These are phyloP conservation scores for Dromas ardeola DNA, from an alignment of 2,113 vertebrate species.

Conservation along the genomic window DNA sequence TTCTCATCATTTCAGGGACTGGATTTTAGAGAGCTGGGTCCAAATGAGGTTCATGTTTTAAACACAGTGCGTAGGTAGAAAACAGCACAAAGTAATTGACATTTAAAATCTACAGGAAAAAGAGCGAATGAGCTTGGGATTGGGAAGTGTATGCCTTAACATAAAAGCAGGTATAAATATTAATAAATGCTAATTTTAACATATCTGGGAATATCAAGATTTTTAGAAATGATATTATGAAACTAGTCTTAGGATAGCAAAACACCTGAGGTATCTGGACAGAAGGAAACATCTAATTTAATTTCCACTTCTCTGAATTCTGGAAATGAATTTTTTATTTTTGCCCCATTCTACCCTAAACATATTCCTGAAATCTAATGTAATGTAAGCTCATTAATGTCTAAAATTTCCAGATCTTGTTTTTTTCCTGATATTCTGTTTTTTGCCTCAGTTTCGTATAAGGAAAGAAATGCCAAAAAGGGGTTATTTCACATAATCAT, in stretches of 20 bases:
- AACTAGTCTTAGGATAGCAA: background rate
- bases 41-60: background rate
- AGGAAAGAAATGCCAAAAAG: background rate
- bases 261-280: background rate
- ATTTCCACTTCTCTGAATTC: background rate
- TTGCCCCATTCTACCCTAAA: background rate
- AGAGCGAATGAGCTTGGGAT: background rate
- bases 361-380: background rate
- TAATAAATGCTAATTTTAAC: background rate
- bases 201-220: background rate
- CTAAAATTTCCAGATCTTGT: background rate
- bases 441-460: background rate
- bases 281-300: background rate
- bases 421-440: background rate
- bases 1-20: background rate
- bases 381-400: background rate
- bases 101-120: background rate
- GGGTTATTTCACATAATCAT: conserved; percentile 19
- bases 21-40: background rate
- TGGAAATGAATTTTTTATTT: background rate
- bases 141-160: background rate
- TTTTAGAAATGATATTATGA: background rate
- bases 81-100: background rate
- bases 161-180: background rate
- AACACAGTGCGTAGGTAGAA: background rate